Evolutionary conservation across 2,113 vertebrate species (phyloP), one percentile per base, ranked within the genome.

Genomic region (Meles meles): DNA sequence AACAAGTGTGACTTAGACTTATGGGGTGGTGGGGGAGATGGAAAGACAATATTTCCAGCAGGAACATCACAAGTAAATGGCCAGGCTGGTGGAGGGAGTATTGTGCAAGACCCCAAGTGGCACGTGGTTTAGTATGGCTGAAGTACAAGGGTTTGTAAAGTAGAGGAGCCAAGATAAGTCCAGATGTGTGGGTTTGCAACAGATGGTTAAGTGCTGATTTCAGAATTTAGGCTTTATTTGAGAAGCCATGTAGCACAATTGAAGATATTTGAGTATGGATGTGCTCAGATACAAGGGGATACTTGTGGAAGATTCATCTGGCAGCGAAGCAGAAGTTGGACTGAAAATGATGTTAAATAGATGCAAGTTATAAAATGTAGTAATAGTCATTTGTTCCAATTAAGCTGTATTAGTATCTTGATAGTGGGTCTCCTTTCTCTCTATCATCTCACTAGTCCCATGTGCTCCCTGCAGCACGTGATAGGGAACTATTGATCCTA

Each of bases 51-150:
- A 7, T 59, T 18, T 34, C 12, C 18, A 55, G 42, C 49, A 72
- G 20, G 8, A 55, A 29, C 34, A 25, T 10, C 14, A 2, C 1
- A 34, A 34, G 25, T 4, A 52, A 65, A 67, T 25, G 59, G 3
- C 18, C 59, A 34, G 8, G 21, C 39, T 44, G 77, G 10, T 11
- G 39, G 29, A 10, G 29, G 8, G 20, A 13, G 10, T 12, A 3
- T 11, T 3, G 0, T 42, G 23, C n/a, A 61, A 52, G 47, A 17
- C 21, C 15, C 47, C 0, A 4, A 37, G n/a, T 12, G 37, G 11
- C 42, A 25, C 1, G 6, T 49, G 2, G n/a, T 47, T 95, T 42
- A 74, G 20, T 57, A 42, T 55, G 20, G 34, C 57, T 91, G 57
- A n/a, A 37, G 27, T 3, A 0, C 17, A 15, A 44, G 17, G 20